Evolutionary conservation across 2,113 vertebrate genomes (phyloP).

Genomic region (Mobula hypostoma): DNA sequence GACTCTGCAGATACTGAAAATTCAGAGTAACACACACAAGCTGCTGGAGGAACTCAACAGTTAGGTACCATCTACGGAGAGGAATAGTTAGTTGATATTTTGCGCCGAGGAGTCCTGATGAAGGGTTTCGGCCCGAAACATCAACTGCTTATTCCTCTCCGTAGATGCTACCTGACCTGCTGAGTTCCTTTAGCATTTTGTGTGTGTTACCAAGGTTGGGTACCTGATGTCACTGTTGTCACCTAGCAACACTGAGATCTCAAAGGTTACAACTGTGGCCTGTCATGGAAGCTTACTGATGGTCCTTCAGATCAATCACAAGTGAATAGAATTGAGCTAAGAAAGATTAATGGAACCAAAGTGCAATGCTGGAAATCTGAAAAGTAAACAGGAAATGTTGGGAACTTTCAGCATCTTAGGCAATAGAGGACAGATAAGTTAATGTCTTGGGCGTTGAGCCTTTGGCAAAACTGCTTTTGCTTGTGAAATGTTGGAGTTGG

Average conservation of each 20-base stretch:
- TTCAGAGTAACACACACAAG: too few relatives aligned
- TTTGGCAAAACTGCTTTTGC: background rate
- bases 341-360: background rate
- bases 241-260: background rate
- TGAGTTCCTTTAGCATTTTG: too few relatives aligned
- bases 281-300: background rate
- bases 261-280: background rate
- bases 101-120: too few relatives aligned
- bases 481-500: background rate
- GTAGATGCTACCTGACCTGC: too few relatives aligned
- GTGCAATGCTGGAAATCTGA: background rate
- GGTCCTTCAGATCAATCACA: background rate
- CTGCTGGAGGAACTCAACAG: too few relatives aligned
- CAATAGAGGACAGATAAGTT: background rate
- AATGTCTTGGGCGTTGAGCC: background rate
- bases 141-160: too few relatives aligned
- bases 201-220: too few relatives aligned
- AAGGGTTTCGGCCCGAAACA: too few relatives aligned
- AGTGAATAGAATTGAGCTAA: background rate
- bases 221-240: background rate
- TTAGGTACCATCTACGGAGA: too few relatives aligned
- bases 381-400: background rate
- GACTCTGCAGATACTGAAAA: too few relatives aligned
- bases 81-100: too few relatives aligned
- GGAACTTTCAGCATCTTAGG: background rate